Evolutionary conservation across 2,888 invertebrate species (phyloP).

Genomic region (Cylloceria caligata): DNA sequence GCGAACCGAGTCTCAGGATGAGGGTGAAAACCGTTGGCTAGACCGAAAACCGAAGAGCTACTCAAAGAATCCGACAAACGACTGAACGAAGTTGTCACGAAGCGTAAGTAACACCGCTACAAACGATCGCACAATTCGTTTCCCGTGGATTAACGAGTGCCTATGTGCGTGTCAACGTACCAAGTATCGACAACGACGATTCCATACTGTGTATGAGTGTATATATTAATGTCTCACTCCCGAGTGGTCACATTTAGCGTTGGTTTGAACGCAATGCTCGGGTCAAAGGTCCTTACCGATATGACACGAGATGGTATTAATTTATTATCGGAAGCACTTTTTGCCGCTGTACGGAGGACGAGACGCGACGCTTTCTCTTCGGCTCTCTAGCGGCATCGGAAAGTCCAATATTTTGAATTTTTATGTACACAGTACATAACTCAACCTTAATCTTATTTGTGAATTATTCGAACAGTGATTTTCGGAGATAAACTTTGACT

Average conservation of each 20-base stretch:
- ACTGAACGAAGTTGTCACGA: conserved; percentile 58
- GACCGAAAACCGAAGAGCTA: conserved; percentile 42
- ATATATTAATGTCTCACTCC: conserved; percentile 31
- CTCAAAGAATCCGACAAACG: conserved; percentile 54
- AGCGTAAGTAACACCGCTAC: conserved; percentile 36
- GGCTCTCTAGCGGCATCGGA: not conserved
- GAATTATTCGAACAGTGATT: too few species aligned
- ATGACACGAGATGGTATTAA: conserved; percentile 75
- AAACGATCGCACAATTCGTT: conserved; percentile 30
- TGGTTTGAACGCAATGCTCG: conserved; percentile 55
- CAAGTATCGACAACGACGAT: conserved; percentile 38
- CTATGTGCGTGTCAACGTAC: conserved; percentile 31
- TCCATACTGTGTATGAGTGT: conserved; percentile 33
- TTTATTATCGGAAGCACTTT: not conserved
- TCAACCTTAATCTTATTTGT: not conserved
- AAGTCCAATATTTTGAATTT: not conserved
- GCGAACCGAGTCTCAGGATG: not conserved
- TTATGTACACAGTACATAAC: not conserved
- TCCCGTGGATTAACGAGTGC: conserved; percentile 3
- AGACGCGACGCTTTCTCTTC: not conserved
- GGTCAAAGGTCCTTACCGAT: conserved; percentile 78
- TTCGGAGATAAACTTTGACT: too few species aligned
- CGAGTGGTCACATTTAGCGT: conserved; percentile 43
- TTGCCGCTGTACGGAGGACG: not conserved
- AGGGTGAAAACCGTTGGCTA: conserved; percentile 13